Evolutionary conservation across 2,113 vertebrate genomes (phyloP), one percentile per base, ranked within the genome.

Genomic region (Gambusia affinis): DNA sequence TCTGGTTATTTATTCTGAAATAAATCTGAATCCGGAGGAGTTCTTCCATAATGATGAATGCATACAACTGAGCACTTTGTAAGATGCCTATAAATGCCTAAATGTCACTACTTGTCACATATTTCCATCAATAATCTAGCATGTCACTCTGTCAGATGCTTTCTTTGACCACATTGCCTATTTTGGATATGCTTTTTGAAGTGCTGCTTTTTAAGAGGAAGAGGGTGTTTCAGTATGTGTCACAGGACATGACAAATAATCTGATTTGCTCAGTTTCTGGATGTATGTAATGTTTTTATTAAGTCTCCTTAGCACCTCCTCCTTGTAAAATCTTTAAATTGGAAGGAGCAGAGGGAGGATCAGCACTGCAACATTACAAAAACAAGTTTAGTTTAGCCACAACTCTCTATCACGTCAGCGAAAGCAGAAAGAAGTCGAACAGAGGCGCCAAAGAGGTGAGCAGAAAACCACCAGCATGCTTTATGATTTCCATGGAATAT

Each of bases 161-260:
- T 39, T 68, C 7, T 28, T 15, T 61, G 3, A 28, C 31, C 4
- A 60, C 44, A 68, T 85, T 39, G 77, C 84, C 86, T 81, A 85
- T 72, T 91, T 81, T 69, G 81, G 81, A 39, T 35, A 47, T 47
- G 3, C 3, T 14, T 3, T 47, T 47, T 17, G 2, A 35, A 22
- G 64, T 17, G 4, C 28, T 70, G 51, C 60, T 57, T 57, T 67
- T 72, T 31, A 29, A 65, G 71, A 24, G 17, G 70, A 31, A 67
- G 42, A n/a, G 17, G 14, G 2, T n/a, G 24, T n/a, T 42, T 12
- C 11, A 71, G 24, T 7, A 22, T 77, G 66, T 76, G 72, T 91
- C 78, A 92, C 63, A 80, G 64, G 75, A 90, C 10, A 47, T 90
- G 86, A 92, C 81, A 67, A 42, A 71, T 72, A 61, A 12, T 64